These are phyloP conservation scores for Drosophila lacertosa DNA, from an alignment of 1,140 invertebrate genomes.

Conservation along the genomic window DNA sequence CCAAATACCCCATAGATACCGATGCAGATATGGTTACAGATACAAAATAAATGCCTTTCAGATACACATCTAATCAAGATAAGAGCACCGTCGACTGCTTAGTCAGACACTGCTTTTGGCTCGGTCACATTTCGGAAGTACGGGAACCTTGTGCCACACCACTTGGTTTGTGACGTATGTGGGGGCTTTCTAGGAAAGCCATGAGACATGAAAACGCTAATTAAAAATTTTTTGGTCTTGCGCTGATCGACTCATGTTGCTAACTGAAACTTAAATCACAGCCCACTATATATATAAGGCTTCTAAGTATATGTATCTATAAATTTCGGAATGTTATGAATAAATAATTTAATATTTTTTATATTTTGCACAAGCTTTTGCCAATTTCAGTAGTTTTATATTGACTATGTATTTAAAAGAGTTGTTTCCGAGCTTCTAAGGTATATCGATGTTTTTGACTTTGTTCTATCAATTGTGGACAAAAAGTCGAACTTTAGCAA, in stretches of 20 bases:
- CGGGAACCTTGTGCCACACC: neutral
- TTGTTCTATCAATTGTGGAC: no score
- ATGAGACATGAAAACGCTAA: conserved; percentile 13
- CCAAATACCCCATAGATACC: conserved; percentile 12
- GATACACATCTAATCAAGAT: conserved; percentile 33
- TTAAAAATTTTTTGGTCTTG: neutral
- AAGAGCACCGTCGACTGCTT: conserved; percentile 7
- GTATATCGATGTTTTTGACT: no score
- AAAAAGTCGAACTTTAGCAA: no score
- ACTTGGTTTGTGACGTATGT: conserved; percentile 18
- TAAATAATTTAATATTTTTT: no score
- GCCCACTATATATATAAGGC: no score
- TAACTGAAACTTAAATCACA: no score
- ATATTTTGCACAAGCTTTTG: no score
- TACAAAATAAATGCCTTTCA: conserved; percentile 36
- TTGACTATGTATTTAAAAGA: no score
- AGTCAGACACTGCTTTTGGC: conserved; percentile 14
- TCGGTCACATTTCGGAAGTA: conserved; percentile 21
- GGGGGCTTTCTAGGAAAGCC: conserved; percentile 22
- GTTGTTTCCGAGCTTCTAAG: no score
- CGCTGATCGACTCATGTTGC: neutral
- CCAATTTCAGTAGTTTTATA: no score
- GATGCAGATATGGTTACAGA: conserved; percentile 18
- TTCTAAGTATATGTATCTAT: no score
- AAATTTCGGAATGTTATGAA: no score